phyloP scores from a whole-genome alignment of 2,113 vertebrate genomes.

The Psittacara wagleri region DNA sequence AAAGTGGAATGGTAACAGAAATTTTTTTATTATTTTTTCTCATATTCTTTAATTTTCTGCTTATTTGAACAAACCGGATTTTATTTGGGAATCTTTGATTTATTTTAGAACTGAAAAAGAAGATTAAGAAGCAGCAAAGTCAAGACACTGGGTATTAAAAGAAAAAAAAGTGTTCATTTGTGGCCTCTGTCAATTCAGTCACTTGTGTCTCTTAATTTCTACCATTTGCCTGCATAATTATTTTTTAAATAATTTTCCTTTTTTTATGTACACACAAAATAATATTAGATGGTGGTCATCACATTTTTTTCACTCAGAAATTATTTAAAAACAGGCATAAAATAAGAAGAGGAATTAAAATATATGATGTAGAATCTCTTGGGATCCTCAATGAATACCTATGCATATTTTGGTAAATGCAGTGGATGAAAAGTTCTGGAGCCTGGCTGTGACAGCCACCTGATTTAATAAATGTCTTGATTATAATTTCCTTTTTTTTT shows the following conservation, averaged over 20 bases:
- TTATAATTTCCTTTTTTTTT: background rate
- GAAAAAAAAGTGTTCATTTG: background rate
- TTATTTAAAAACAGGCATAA: background rate
- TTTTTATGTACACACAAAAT: background rate
- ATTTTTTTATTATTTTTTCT: background rate
- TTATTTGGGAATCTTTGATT: background rate
- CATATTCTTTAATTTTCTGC: background rate
- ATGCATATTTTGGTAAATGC: background rate
- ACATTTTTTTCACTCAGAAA: background rate
- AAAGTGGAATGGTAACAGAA: background rate
- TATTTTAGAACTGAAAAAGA: background rate
- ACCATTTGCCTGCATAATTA: background rate
- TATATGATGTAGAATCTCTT: background rate
- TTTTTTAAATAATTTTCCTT: background rate
- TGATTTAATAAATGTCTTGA: background rate
- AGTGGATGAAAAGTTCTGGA: background rate
- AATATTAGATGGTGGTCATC: background rate
- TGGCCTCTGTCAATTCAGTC: background rate
- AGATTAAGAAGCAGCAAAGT: background rate
- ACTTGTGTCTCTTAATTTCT: background rate
- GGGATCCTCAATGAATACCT: background rate
- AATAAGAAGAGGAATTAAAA: background rate
- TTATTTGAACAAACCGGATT: background rate
- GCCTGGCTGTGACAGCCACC: background rate
- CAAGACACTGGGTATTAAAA: background rate